phyloP scores from a whole-genome alignment of 2,797 vertebrate species.

The Coreius guichenoti region DNA sequence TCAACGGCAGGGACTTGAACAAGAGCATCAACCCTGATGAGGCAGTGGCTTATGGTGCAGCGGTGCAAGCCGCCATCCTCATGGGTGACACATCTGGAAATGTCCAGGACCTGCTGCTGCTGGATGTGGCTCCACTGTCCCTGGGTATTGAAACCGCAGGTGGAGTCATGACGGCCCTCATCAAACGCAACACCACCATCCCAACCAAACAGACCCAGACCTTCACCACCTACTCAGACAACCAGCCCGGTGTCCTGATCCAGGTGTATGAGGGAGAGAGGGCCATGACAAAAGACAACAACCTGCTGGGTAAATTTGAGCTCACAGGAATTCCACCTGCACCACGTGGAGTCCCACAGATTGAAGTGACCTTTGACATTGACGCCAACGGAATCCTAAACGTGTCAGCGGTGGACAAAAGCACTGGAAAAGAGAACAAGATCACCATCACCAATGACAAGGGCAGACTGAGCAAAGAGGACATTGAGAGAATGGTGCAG shows the following conservation, averaged over 20 bases:
- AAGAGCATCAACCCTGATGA: conserved; percentile 56
- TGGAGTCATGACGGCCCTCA: conserved; percentile 62
- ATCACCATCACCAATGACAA: conserved; percentile 64
- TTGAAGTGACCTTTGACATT: conserved; percentile 63
- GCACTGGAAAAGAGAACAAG: conserved; percentile 63
- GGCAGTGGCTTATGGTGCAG: conserved; percentile 58
- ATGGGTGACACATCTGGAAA: conserved; percentile 61
- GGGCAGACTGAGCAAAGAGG: conserved; percentile 63
- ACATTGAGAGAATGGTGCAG: conserved; percentile 64
- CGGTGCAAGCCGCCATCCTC: conserved; percentile 63
- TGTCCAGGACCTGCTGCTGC: conserved; percentile 61
- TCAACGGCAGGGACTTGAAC: conserved; percentile 55
- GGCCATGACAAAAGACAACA: conserved; percentile 59
- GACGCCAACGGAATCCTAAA: conserved; percentile 64
- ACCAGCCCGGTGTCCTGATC: conserved; percentile 62
- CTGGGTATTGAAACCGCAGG: conserved; percentile 62
- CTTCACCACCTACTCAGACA: conserved; percentile 61
- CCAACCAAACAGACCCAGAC: conserved; percentile 61
- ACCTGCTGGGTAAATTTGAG: conserved; percentile 62
- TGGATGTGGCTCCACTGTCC: conserved; percentile 60
- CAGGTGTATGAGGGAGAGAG: conserved; percentile 57
- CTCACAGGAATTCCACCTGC: conserved; percentile 61
- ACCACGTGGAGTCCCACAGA: conserved; percentile 62
- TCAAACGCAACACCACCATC: conserved; percentile 63
- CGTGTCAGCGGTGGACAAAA: conserved; percentile 64